Conservation (phyloP, 23 tunicate species). For the Ciona savignyi region DNA sequence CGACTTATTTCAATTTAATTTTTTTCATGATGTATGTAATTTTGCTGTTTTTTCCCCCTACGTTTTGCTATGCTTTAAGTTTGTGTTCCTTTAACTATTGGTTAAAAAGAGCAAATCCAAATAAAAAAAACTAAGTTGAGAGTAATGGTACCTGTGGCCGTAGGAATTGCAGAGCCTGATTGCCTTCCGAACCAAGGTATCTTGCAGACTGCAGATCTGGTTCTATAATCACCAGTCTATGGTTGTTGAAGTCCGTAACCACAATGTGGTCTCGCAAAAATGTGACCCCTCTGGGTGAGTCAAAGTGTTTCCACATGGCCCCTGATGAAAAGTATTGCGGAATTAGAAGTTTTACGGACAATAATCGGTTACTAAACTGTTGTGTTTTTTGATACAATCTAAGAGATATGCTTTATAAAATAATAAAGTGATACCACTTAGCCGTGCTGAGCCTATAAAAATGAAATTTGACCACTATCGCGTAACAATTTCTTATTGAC, state of each 20-base stretch:
- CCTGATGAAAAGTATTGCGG: slow-evolving; percentile 32
- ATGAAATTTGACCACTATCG: too few species aligned
- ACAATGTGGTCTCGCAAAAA: slow-evolving; percentile 44
- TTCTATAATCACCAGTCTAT: slow-evolving; percentile 68
- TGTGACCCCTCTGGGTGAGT: slow-evolving; percentile 85
- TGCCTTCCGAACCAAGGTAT: slow-evolving; percentile 78
- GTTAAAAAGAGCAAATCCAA: too few species aligned
- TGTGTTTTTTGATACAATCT: background rate
- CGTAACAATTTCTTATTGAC: background rate
- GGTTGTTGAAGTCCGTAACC: slow-evolving; percentile 95
- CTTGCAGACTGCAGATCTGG: slow-evolving; percentile 71
- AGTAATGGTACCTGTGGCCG: slow-evolving; percentile 58
- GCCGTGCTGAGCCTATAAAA: too few species aligned
- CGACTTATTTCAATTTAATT: too few species aligned
- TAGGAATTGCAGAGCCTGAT: slow-evolving; percentile 64
- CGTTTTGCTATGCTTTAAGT: background rate
- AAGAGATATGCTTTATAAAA: background rate
- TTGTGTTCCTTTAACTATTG: too few species aligned
- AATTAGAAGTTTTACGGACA: too few species aligned
- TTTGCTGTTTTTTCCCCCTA: too few species aligned
- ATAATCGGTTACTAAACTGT: too few species aligned
- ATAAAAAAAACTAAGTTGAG: too few species aligned
- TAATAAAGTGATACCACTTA: background rate
- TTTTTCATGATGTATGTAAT: too few species aligned
- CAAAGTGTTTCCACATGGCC: slow-evolving; percentile 78